Evolutionary conservation across 1,140 invertebrate genomes (phyloP).

Genomic region (Orchesella cincta): DNA sequence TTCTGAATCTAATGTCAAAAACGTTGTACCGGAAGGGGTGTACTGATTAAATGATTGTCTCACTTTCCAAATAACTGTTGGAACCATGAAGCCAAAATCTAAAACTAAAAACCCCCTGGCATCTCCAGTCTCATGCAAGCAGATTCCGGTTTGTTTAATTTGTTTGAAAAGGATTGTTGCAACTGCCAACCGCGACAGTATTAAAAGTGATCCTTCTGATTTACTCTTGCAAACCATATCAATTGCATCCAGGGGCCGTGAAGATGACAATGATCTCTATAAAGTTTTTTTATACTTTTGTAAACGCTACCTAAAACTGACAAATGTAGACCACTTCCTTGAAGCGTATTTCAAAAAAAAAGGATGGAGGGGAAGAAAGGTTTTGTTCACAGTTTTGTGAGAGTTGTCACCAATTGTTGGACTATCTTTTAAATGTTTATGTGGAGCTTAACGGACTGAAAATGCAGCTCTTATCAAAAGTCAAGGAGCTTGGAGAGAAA

Average conservation of each 20-base stretch:
- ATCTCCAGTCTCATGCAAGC: too few relatives aligned
- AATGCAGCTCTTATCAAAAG: not conserved
- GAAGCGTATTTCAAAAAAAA: too few relatives aligned
- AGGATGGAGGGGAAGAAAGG: not conserved
- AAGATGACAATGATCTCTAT: not conserved
- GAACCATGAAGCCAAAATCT: too few relatives aligned
- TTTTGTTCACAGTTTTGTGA: not conserved
- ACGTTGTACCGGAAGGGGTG: too few relatives aligned
- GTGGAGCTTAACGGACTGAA: not conserved
- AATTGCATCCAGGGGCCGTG: not conserved
- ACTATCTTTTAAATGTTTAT: not conserved
- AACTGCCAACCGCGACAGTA: too few relatives aligned
- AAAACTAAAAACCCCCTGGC: too few relatives aligned
- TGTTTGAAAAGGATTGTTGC: not conserved
- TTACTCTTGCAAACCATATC: not conserved
- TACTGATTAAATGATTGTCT: too few relatives aligned
- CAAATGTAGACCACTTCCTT: too few relatives aligned
- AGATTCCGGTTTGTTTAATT: not conserved
- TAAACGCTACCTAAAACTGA: not conserved
- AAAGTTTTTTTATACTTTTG: not conserved
- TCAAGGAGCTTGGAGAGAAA: not conserved
- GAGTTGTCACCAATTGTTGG: not conserved
- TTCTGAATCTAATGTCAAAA: too few relatives aligned
- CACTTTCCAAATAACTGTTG: too few relatives aligned
- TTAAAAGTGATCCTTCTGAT: too few relatives aligned